Conservation (phyloP, 64 coral and sea anemone species). For the Pocillopora verrucosa region DNA sequence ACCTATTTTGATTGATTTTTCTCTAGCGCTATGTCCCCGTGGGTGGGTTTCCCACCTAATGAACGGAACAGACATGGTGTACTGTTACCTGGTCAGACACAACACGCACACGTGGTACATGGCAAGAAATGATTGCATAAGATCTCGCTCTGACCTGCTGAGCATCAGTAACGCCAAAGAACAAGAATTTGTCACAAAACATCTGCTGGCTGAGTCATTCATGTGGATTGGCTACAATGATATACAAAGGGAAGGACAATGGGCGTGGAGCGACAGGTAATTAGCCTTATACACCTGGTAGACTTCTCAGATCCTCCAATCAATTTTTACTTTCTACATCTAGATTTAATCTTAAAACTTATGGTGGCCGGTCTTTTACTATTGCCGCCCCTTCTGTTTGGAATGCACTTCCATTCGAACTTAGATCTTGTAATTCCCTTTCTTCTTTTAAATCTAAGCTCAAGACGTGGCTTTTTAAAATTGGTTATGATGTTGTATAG, state of each 20-base stretch:
- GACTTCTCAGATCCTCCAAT: no score
- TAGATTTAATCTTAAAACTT: no score
- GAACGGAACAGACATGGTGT: constrained; percentile 29
- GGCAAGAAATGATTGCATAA: constrained; percentile 68
- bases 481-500: no score
- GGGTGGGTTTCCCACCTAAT: constrained; percentile 60
- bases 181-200: constrained; percentile 73
- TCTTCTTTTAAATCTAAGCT: no score
- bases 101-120: constrained; percentile 80
- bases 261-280: constrained; percentile 88
- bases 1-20: background rate
- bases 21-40: constrained; percentile 47
- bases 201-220: constrained; percentile 75
- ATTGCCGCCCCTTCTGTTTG: no score
- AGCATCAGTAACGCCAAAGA: constrained; percentile 68
- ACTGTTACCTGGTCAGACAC: constrained; percentile 70
- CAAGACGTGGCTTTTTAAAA: no score
- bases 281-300: no score
- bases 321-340: no score
- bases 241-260: constrained; percentile 53
- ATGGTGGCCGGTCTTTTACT: no score
- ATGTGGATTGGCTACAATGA: constrained; percentile 88
- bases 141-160: constrained; percentile 56
- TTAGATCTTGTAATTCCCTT: no score
- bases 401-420: no score